These are phyloP conservation scores for Aleiodes alternator DNA, from an alignment of 2,888 invertebrate genomes.

Conservation along the genomic window DNA sequence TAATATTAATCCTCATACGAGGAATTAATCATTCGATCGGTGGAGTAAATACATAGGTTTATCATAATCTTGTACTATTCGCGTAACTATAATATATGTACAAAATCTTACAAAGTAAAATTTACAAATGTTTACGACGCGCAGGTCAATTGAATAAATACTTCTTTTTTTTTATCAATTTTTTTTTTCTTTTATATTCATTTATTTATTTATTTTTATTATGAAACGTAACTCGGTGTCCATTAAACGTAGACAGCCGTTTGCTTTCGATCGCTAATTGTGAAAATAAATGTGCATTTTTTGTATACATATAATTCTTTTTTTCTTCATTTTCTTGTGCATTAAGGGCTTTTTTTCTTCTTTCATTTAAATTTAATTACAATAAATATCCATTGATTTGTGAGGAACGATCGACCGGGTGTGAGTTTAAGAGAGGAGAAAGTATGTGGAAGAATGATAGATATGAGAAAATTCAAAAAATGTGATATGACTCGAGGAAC, in stretches of 20 bases:
- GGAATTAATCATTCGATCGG: conserved; percentile 38
- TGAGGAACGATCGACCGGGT: conserved; percentile 24
- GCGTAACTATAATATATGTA: conserved; percentile 73
- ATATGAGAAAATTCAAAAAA: conserved; percentile 40
- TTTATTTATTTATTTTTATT: conserved; percentile 25
- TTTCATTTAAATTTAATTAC: too few species aligned
- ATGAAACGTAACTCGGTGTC: conserved; percentile 33
- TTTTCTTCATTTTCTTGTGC: conserved; percentile 10
- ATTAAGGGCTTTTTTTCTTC: conserved; percentile 6
- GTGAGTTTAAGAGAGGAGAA: conserved; percentile 6
- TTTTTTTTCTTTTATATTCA: conserved; percentile 27
- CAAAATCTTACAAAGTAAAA: conserved; percentile 76
- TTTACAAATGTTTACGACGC: conserved; percentile 71
- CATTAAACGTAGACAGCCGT: conserved; percentile 22
- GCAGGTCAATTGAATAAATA: conserved; percentile 69
- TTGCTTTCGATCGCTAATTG: conserved; percentile 32
- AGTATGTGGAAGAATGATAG: conserved; percentile 41
- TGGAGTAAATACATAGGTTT: conserved; percentile 55
- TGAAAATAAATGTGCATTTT: conserved; percentile 35
- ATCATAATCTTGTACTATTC: conserved; percentile 61
- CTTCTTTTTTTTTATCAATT: conserved; percentile 30
- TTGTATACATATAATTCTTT: background rate
- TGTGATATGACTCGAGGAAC: conserved; percentile 45
- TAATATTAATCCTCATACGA: background rate
- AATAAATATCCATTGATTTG: background rate